Conservation (phyloP, 2,888 invertebrate genomes). For the Cryptocheilus praepositus region DNA sequence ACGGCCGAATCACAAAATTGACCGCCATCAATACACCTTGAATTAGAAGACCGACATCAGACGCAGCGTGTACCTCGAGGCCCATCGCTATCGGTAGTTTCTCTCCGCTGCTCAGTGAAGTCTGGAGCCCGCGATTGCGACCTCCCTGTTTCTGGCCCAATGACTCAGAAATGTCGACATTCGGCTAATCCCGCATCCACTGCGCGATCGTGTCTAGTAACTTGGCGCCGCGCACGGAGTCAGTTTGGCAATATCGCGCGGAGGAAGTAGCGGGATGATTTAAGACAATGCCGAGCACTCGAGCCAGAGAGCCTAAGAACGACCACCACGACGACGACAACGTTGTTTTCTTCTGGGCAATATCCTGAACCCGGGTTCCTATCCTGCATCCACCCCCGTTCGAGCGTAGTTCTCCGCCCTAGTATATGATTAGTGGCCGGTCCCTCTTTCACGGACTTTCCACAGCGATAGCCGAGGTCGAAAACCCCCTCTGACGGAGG, state of each 20-base stretch:
- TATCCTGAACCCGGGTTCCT: constrained; percentile 44
- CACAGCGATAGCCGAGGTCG: constrained; percentile 54
- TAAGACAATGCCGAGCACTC: constrained; percentile 49
- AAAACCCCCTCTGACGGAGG: constrained; percentile 53
- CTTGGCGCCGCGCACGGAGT: no score
- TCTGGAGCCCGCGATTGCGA: no score
- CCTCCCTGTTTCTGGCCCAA: no score
- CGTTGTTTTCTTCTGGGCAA: constrained; percentile 58
- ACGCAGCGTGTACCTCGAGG: no score
- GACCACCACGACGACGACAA: constrained; percentile 22
- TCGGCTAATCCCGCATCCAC: no score
- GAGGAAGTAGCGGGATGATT: constrained; percentile 58
- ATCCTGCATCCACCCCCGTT: constrained; percentile 26
- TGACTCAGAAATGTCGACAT: no score
- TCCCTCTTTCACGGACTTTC: constrained; percentile 49
- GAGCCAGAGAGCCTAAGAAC: constrained; percentile 23
- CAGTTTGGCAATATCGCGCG: constrained; percentile 27
- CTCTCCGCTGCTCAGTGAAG: no score
- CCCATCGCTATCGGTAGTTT: no score
- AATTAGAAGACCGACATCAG: no score
- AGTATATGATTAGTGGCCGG: constrained; percentile 58
- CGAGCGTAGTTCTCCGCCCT: constrained; percentile 31
- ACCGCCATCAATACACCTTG: no score
- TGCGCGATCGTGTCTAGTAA: no score
- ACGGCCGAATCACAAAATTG: no score